phyloP scores from a whole-genome alignment of 2,113 vertebrate genomes.

The Nymphicus hollandicus region DNA sequence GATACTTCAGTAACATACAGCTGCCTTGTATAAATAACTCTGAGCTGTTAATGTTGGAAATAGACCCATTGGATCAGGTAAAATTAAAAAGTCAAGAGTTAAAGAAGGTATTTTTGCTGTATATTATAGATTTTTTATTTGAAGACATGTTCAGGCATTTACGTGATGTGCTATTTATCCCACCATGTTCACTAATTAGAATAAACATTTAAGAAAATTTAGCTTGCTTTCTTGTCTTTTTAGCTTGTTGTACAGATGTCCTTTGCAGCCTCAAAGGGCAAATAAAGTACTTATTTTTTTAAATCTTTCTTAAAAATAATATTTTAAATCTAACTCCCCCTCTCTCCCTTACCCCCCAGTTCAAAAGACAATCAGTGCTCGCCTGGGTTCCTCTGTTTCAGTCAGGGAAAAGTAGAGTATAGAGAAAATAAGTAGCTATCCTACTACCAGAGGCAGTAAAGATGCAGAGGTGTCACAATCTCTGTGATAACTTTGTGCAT shows the following conservation, averaged over 20 bases:
- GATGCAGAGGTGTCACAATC: neutral
- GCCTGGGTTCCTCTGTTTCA: neutral
- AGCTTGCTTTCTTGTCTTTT: neutral
- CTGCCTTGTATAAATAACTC: neutral
- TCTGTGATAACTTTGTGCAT: neutral
- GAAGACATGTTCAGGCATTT: neutral
- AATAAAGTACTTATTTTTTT: neutral
- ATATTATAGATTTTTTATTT: neutral
- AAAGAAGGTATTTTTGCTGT: neutral
- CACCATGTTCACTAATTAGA: neutral
- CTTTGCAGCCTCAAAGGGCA: neutral
- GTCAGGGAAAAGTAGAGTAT: neutral
- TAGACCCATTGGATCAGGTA: neutral
- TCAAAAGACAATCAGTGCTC: neutral
- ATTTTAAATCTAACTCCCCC: neutral
- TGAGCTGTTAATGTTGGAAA: neutral
- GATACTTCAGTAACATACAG: neutral
- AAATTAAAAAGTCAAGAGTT: neutral
- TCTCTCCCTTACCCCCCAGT: fast-evolving
- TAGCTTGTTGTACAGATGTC: neutral
- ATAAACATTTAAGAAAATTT: neutral
- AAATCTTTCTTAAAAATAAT: neutral
- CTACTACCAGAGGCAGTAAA: neutral
- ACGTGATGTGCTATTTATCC: neutral
- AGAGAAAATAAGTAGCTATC: neutral